Base-by-base conservation (phyloP, 2,888 invertebrate species). In the Leptodirus hochenwartii region DNA sequence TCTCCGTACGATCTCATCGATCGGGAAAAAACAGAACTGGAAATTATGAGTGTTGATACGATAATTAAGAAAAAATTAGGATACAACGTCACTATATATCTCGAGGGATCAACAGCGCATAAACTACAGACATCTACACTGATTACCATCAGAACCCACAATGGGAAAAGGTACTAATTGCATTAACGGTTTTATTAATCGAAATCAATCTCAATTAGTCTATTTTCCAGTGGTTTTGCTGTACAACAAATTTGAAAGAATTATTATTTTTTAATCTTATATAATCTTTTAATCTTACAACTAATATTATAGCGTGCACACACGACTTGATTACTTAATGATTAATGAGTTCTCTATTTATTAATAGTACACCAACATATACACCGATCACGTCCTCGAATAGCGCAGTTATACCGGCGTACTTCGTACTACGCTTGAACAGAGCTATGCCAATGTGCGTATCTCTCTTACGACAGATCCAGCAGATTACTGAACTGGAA, bases 1-100 rank as follows among this genome's bases (percentile, higher is more conserved):
- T 82, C 87, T 0, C 90, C 91, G 0, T 91, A 90, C 48, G 90
- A 91, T 51, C 61, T 91, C 27, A 61, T 91, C 42, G 81, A 84
- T 50, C 65, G 72, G 43, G 77, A 78, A 35, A 65, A 62, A 32
- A 73, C 73, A 43, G 69, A 72, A 4, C 64, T 79, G 23, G 70
- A 77, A 44, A 70, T 77, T 6, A 61, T 90, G 34, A 78, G 74
- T 25, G 62, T 72, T 10, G 87, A 88, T 45, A 58, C 69, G n/a
- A 62, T 82, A 20, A 64, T 66, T 15, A 48, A 60, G 23, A 71
- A 73, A 38, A 68, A 69, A 29, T 62, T 87, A 25, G 91, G 90
- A 1, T 76, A 81, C 43, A 84, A 78, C 36, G 90, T 85, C 1
- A 85, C 85, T 0, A 80, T 95, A 1, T 77, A 84, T 40, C 67